phyloP scores from a whole-genome alignment of 1,140 invertebrate genomes.

The Leptinotarsa defecta region DNA sequence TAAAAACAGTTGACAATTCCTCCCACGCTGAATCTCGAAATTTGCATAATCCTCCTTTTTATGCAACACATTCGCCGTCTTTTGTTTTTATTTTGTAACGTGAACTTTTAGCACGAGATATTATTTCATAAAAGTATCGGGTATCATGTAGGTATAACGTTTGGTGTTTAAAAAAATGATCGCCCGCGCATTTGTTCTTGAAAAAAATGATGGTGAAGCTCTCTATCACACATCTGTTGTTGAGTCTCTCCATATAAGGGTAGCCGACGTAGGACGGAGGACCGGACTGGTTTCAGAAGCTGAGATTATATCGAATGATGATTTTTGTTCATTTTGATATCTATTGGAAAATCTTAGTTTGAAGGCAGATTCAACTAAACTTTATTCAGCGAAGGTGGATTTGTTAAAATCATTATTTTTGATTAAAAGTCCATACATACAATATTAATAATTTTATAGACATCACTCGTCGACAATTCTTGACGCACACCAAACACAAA shows the following conservation, averaged over 20 bases:
- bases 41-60: constrained; percentile 3
- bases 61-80: constrained; percentile 4
- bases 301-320: not conserved
- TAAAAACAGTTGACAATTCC: constrained; percentile 8
- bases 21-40: not conserved
- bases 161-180: constrained; percentile 4
- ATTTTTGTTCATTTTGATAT: too few relatives aligned
- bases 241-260: not conserved
- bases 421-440: too few relatives aligned
- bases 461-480: too few relatives aligned
- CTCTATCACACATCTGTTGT: not conserved
- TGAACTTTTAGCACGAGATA: constrained; percentile 6
- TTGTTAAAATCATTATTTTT: too few relatives aligned
- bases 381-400: too few relatives aligned
- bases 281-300: not conserved
- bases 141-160: constrained; percentile 5
- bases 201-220: not conserved
- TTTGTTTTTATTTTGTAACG: constrained; percentile 9
- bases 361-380: too few relatives aligned
- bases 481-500: too few relatives aligned
- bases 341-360: too few relatives aligned
- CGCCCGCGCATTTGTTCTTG: constrained; percentile 4
- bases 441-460: too few relatives aligned
- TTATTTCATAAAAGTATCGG: constrained; percentile 6
- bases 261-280: not conserved